Conservation (phyloP, 2,888 invertebrate genomes). For the Coremacera marginata region DNA sequence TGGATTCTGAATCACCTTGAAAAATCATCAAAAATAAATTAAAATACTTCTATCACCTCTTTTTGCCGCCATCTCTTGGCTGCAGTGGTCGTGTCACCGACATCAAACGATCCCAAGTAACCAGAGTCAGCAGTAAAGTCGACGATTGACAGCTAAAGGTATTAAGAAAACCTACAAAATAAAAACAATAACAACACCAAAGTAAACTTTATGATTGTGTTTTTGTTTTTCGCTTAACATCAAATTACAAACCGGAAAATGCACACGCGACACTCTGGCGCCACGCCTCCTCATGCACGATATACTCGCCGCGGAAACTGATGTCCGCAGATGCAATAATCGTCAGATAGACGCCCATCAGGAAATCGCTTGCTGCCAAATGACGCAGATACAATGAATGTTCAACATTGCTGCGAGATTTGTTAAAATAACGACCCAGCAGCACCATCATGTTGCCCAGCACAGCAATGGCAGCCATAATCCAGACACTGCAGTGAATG, state of each 20-base stretch:
- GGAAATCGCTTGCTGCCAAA: slow-evolving; percentile 74
- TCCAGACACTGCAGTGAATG: slow-evolving; percentile 72
- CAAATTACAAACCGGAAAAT: slow-evolving; percentile 69
- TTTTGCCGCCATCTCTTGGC: slow-evolving; percentile 59
- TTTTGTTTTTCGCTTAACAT: neutral
- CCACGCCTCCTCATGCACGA: slow-evolving; percentile 73
- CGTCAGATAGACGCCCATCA: slow-evolving; percentile 76
- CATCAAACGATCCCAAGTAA: slow-evolving; percentile 75
- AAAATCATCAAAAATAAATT: too few relatives aligned
- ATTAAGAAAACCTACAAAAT: slow-evolving; percentile 71
- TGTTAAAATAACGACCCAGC: slow-evolving; percentile 71
- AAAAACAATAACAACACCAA: slow-evolving; percentile 8
- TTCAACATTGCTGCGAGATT: slow-evolving; percentile 72
- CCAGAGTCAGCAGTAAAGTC: slow-evolving; percentile 73
- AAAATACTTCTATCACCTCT: slow-evolving; percentile 51
- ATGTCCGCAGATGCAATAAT: slow-evolving; percentile 73
- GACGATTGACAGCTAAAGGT: slow-evolving; percentile 75
- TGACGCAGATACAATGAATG: slow-evolving; percentile 76
- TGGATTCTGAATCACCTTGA: too few relatives aligned
- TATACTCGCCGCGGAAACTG: slow-evolving; percentile 71
- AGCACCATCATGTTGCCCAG: slow-evolving; percentile 73
- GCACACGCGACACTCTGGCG: slow-evolving; percentile 72
- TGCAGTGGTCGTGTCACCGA: slow-evolving; percentile 74
- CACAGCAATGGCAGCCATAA: slow-evolving; percentile 73
- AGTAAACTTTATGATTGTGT: neutral